Percentiles rank a stretch among this genome's conserved stretches.
Conservation (phyloP, 2,888 invertebrate genomes). For the Drosophila longiperda region DNA sequence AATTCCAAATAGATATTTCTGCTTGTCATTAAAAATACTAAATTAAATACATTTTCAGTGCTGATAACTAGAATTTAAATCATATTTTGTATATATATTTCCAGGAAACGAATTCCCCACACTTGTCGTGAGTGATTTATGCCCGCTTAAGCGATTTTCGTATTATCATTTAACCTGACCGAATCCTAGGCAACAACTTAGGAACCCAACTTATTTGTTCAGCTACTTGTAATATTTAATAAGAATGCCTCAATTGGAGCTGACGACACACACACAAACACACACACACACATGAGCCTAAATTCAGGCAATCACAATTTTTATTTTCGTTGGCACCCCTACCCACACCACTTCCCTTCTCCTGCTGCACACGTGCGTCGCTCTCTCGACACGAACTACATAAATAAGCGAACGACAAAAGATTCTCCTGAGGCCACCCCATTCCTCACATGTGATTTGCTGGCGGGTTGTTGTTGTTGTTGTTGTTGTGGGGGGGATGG, state of each 20-base stretch:
- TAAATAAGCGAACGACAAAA: conserved; percentile 72
- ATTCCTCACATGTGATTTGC: conserved; percentile 26
- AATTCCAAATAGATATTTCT: not conserved
- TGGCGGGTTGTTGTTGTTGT: not conserved
- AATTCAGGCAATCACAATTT: conserved; percentile 77
- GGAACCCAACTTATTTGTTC: conserved; percentile 65
- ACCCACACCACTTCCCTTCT: not conserved
- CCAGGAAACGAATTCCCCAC: not conserved
- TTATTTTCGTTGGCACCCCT: conserved; percentile 61
- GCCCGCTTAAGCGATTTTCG: conserved; percentile 23
- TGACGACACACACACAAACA: conserved; percentile 10
- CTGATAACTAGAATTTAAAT: not conserved
- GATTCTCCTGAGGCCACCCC: conserved; percentile 31
- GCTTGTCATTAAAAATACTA: not conserved
- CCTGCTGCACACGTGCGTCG: conserved; percentile 58
- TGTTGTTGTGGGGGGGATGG: not conserved
- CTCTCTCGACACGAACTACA: conserved; percentile 71
- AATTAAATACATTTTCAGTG: not conserved
- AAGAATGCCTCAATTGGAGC: conserved; percentile 60
- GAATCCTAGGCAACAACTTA: conserved; percentile 46
- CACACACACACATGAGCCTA: conserved; percentile 30
- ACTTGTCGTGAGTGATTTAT: not conserved
- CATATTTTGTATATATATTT: not conserved
- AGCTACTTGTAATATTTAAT: conserved; percentile 74
- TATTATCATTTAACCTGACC: conserved; percentile 28